phyloP scores from a whole-genome alignment of 2,797 vertebrate species.

The Characodon lateralis region DNA sequence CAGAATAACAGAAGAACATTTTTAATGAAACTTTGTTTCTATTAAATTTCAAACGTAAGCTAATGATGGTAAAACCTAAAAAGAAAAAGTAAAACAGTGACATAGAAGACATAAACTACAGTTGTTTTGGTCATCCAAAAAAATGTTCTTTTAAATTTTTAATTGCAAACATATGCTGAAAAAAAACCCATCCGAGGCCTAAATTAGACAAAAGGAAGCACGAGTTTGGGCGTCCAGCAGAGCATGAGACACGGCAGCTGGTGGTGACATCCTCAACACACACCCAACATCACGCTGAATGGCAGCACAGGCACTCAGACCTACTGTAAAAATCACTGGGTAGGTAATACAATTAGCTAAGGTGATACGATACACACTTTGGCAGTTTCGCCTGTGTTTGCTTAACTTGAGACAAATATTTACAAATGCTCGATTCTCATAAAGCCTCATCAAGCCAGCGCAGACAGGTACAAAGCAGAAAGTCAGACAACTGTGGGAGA shows the following conservation, averaged over 20 bases:
- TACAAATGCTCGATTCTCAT: constrained; percentile 18
- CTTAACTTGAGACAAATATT: constrained; percentile 36
- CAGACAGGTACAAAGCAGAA: constrained; percentile 22
- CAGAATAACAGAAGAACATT: too few relatives aligned
- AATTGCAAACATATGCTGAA: not conserved
- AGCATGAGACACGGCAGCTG: constrained; percentile 47
- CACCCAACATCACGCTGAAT: constrained; percentile 27
- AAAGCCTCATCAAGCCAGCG: constrained; percentile 17
- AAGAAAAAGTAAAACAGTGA: not conserved
- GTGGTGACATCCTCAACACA: constrained; percentile 45
- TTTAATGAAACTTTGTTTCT: not conserved
- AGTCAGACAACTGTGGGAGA: constrained; percentile 46
- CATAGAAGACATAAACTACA: not conserved
- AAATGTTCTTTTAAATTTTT: too few relatives aligned
- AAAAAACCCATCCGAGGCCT: not conserved
- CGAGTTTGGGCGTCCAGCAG: constrained; percentile 11
- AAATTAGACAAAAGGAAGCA: not conserved
- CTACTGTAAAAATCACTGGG: constrained; percentile 50
- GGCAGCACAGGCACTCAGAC: constrained; percentile 24
- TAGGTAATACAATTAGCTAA: constrained; percentile 28
- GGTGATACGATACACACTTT: constrained; percentile 43
- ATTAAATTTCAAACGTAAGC: not conserved
- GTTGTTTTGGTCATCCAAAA: too few relatives aligned
- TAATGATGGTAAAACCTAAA: not conserved
- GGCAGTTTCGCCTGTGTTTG: constrained; percentile 29